Evolutionary conservation across 1,140 invertebrate genomes (phyloP), one percentile per base, ranked within the genome.

Genomic region (Brachionus manjavacas): DNA sequence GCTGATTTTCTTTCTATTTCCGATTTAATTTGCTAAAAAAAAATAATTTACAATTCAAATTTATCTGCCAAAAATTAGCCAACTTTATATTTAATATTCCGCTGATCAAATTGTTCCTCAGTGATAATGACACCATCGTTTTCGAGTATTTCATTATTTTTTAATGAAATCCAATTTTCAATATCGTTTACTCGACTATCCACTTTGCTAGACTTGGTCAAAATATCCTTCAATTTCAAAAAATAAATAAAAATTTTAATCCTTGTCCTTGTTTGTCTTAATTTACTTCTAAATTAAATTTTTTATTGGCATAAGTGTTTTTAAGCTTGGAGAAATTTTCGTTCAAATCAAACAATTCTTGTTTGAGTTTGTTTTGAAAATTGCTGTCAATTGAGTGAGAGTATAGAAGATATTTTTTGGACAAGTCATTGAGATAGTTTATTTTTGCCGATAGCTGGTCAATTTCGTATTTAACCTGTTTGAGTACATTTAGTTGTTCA

Each of bases 101-200:
- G 14, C n/a, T 81, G 79, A 64, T 81, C 79, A 23, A 81, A 81
- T 25, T 81, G 79, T 16, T 81, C 79, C n/a, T 81, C 79, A n/a
- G 79, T 81, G 7, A 81, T 64, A 20, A 81, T 81, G 3, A 81
- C 41, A 68, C 79, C 79, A 39, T 81, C 79, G 16, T 64, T 70
- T 16, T 83, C 64, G 6, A 39, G 16, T 23, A 83, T 68, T 20
- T 83, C 81, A 35, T 39, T 31, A 31, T 83, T 28, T 46, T 83
- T 83, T 9, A 20, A 14, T 28, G 35, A 16, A n/a, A 83, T 68
- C 81, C 81, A 83, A 41, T 83, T 68, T 46, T 72, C 60, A 20
- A 83, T 14, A 39, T 83, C 60, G 35, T 83, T 39, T 28, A 68
- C n/a, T 8, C 49, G 20, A 23, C 35, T 46, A 46, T 83, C 64